Base-by-base conservation (phyloP, 2,797 vertebrate species). In the Microctenopoma steveboyesi region DNA sequence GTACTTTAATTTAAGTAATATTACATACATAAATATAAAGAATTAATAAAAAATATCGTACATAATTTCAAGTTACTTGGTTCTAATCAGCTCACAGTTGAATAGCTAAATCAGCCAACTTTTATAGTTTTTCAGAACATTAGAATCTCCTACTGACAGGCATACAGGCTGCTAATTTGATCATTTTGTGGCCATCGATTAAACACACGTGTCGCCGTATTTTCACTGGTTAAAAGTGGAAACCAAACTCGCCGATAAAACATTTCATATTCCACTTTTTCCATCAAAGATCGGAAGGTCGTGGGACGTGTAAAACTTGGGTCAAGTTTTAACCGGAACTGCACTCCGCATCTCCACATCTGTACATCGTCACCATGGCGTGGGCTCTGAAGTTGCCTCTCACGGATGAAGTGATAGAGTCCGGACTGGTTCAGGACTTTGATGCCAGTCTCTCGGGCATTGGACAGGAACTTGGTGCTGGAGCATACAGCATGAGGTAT, bases 401-500 rank as follows among this genome's bases (percentile, higher is more conserved):
- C 82, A 95, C 97, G 0, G 98, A 99, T 40, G 98, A 99, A 82
- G 97, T 97, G 91, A 98, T 98, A 16, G 97, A 99, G 91, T 98
- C 97, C 0, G 98, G 97, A 74, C 93, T 99, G 92, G 97, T 95
- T 83, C 97, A 98, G 92, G 97, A 99, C 91, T 99, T 99, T 14
- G 98, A 98, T 90, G 97, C 97, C 83, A 98, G 97, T 87, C 94
- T 99, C 9, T 99, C 98, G 2, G 98, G 98, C 33, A 99, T 99
- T 51, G 98, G 98, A 7, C 97, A 99, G 88, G 98, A 99, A 84
- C 94, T 99, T 35, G 98, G 98, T 30, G 97, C 97, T 0, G 97
- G 97, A 64, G 98, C 98, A 13, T 99, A 99, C 89, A 99, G 97
- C 89, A 99, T 99, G 98, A 99, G 98, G 98, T 98, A 46, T 28